Evolutionary conservation across 1,140 invertebrate genomes (phyloP).

Genomic region (Varroa destructor): DNA sequence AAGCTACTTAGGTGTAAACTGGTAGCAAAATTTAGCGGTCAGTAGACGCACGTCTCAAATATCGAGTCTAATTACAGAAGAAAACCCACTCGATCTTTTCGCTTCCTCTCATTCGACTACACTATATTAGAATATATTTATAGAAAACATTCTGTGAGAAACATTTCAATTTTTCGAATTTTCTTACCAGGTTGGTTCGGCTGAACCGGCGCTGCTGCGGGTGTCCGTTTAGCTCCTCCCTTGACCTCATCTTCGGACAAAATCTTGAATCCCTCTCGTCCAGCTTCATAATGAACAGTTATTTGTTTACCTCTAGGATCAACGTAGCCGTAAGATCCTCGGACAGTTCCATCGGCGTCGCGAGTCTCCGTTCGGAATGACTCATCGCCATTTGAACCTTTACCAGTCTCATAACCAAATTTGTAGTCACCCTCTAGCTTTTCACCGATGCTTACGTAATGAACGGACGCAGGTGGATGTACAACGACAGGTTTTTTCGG

Average conservation of each 20-base stretch:
- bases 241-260: slow-evolving; percentile 20
- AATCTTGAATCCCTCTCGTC: slow-evolving; percentile 24
- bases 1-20: too few species aligned
- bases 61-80: too few species aligned
- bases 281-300: slow-evolving; percentile 13
- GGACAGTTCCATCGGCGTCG: slow-evolving; percentile 16
- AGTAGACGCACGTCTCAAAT: too few species aligned
- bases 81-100: too few species aligned
- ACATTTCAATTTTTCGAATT: not conserved
- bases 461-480: slow-evolving; percentile 4
- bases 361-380: slow-evolving; percentile 16
- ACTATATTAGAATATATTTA: too few species aligned
- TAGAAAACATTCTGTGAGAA: too few species aligned
- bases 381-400: slow-evolving; percentile 17
- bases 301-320: slow-evolving; percentile 30
- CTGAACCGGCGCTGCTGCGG: not conserved
- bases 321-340: slow-evolving; percentile 21
- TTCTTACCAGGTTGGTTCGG: not conserved
- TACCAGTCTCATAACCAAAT: slow-evolving; percentile 23
- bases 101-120: too few species aligned
- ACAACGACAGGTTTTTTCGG: not conserved
- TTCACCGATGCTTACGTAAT: slow-evolving; percentile 26
- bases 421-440: slow-evolving; percentile 29
- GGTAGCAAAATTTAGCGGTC: too few species aligned
- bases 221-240: not conserved